Base-by-base conservation (phyloP, 2,113 vertebrate species). In the Vanacampus margaritifer region DNA sequence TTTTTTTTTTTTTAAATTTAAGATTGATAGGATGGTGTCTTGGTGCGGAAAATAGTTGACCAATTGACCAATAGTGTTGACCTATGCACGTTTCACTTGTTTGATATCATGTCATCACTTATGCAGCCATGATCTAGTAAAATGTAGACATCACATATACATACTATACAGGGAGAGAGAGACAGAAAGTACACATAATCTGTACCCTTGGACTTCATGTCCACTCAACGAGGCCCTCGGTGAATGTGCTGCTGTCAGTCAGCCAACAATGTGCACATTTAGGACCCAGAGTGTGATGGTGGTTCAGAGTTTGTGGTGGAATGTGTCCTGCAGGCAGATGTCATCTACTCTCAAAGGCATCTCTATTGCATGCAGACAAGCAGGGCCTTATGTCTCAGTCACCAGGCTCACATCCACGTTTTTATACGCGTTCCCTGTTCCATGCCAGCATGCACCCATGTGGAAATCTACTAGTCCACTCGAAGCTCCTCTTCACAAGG, bases 341-440 rank as follows among this genome's bases (percentile, higher is more conserved):
- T 66, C n/a, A 74, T 79, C 69, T 28, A 17, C 58, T 82, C 87
- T 91, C 83, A 92, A 91, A 91, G 86, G 80, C 79, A 76, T 87
- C 90, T 90, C 90, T 91, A 88, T 91, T 83, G 73, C 76, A 16
- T 37, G 67, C 45, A 80, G 78, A 91, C 90, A 92, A 90, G 71
- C 67, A 4, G 63, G 75, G 75, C 88, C 87, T 89, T 92, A 87
- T 92, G 82, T 86, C 74, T 63, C 12, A 73, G 72, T 84, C 80
- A 68, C 71, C 75, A 64, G 73, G 58, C 65, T 63, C 60, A 12
- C 65, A 80, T 76, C 69, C 37, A 50, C 72, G 59, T 71, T 80
- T 76, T 69, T 68, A 61, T 59, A 78, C 80, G 39, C 67, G 64
- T 73, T 75, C 79, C 56, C 70, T 24, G 65, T 61, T 32, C 74